Evolutionary conservation across 2,888 invertebrate genomes (phyloP).

Genomic region (Platycheirus albimanus): DNA sequence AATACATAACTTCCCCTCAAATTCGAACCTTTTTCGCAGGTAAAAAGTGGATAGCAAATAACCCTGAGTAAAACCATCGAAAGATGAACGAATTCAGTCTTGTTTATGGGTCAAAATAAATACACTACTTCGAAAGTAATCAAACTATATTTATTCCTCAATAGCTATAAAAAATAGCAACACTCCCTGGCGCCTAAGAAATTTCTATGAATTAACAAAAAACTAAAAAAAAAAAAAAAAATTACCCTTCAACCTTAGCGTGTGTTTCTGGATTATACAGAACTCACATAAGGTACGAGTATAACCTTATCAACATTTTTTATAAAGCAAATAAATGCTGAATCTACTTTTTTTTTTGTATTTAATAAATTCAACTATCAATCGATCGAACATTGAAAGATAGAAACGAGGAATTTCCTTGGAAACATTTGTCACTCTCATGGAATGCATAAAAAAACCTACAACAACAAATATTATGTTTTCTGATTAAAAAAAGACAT

Average conservation of each 20-base stretch:
- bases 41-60: too few relatives aligned
- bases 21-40: too few relatives aligned
- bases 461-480: too few relatives aligned
- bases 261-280: too few relatives aligned
- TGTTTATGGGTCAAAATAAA: constrained; percentile 18
- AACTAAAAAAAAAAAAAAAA: background rate
- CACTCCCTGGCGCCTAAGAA: constrained; percentile 38
- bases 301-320: constrained; percentile 37
- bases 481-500: background rate
- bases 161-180: background rate
- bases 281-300: constrained; percentile 12
- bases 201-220: constrained; percentile 2
- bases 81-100: background rate
- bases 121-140: background rate
- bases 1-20: too few relatives aligned
- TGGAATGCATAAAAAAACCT: constrained; percentile 4
- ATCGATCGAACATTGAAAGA: background rate
- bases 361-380: background rate
- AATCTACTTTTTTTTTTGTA: background rate
- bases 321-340: constrained; percentile 23
- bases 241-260: constrained; percentile 25
- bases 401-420: constrained; percentile 36
- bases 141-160: constrained; percentile 5
- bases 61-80: too few relatives aligned
- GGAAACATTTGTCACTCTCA: constrained; percentile 33